Evolutionary conservation across 2,113 vertebrate species (phyloP), one percentile per base, ranked within the genome.

Genomic region (Dascyllus trimaculatus): DNA sequence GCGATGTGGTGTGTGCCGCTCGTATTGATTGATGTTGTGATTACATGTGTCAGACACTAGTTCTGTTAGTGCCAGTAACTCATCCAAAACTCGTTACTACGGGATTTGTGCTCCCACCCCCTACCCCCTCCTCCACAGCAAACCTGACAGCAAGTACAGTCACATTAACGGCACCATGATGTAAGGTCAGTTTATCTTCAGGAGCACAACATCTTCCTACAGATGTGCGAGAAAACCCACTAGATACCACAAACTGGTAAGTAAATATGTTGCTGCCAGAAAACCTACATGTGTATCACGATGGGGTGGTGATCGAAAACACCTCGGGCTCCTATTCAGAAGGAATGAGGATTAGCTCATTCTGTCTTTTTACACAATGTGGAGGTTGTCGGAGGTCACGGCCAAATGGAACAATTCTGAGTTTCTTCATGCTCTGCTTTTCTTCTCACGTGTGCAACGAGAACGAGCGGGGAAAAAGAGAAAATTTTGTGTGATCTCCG

Each of bases 301-400:
- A 61, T 60, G 58, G 77, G 77, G 72, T 63, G 38, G 56, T 68
- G 81, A 83, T 76, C 75, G 71, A 69, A 85, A 84, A 71, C 19
- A 53, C 70, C 10, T 83, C 67, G 60, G 70, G 69, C 82, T 67
- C 26, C 60, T 38, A 25, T 78, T 88, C 82, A 79, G 45, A 85
- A 52, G 49, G 56, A 74, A 74, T 38, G 40, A 67, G 9, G 63
- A 71, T 43, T 22, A 52, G 60, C 77, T 79, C 51, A 8, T 40
- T 57, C 35, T 43, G 63, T n/a, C n/a, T n/a, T 77, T 86, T 85
- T 64, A 75, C 32, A 40, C 59, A 71, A 24, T 60, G 73, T 19
- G 65, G 71, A 75, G 71, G 67, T 74, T 77, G 74, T 63, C 60
- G 60, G 59, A 64, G 74, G 78, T 76, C 54, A 68, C 38, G 46